Percentiles rank a stretch among this genome's conserved stretches.
These are phyloP conservation scores for Drosophila seguyi DNA, from an alignment of 1,140 invertebrate genomes.

Conservation along the genomic window DNA sequence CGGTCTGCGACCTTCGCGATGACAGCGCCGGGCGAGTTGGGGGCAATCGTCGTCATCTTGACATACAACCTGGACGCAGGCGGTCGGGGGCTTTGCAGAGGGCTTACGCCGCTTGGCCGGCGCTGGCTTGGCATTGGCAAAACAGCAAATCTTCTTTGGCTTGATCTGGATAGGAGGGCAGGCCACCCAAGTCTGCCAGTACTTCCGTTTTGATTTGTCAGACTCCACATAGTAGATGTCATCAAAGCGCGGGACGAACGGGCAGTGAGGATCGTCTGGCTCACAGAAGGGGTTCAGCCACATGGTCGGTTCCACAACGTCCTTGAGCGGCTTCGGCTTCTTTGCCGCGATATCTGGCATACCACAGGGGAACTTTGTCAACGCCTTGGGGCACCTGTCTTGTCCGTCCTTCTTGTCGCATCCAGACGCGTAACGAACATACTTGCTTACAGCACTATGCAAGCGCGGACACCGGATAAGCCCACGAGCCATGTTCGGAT, in stretches of 20 bases:
- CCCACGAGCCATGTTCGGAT: background rate
- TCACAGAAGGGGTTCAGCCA: constrained; percentile 75
- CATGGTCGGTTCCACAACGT: constrained; percentile 25
- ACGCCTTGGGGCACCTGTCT: constrained; percentile 18
- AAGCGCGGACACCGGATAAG: background rate
- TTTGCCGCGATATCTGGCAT: constrained; percentile 12
- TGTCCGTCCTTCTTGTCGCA: constrained; percentile 6
- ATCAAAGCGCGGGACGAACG: constrained; percentile 72
- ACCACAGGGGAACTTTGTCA: constrained; percentile 45
- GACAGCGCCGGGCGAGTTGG: constrained; percentile 44
- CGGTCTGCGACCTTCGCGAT: constrained; percentile 47
- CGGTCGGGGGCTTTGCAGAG: constrained; percentile 29
- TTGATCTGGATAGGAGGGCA: constrained; percentile 64
- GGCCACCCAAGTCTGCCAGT: constrained; percentile 80
- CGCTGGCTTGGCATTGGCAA: constrained; percentile 23
- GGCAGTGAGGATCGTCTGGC: constrained; percentile 36
- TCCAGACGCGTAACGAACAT: constrained; percentile 5
- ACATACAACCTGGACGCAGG: constrained; percentile 10
- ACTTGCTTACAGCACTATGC: background rate
- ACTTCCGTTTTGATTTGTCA: constrained; percentile 71
- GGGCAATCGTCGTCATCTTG: constrained; percentile 3
- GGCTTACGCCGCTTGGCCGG: constrained; percentile 54
- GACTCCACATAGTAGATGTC: constrained; percentile 78
- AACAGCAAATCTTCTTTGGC: constrained; percentile 69
- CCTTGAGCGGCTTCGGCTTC: background rate